These are phyloP conservation scores for Rhimphoctona megacephalus DNA, from an alignment of 2,888 invertebrate species.

Conservation along the genomic window DNA sequence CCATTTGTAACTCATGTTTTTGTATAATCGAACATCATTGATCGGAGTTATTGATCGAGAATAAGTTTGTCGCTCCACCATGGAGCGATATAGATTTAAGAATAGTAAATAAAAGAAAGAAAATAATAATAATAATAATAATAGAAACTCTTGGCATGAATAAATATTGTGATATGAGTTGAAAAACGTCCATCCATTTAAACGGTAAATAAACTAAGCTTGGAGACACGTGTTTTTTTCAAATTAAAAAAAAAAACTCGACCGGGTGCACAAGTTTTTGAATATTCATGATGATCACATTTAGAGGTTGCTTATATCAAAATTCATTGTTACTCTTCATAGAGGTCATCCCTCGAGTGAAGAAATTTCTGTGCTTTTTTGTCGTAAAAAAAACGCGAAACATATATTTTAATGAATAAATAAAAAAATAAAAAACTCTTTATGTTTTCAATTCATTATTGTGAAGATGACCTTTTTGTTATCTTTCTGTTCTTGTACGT, in stretches of 20 bases:
- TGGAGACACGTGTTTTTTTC: no score
- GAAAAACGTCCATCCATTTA: background rate
- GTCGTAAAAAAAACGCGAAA: background rate
- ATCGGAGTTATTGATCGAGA: no score
- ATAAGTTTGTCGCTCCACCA: background rate
- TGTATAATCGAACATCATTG: no score
- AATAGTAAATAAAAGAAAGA: background rate
- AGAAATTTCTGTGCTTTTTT: background rate
- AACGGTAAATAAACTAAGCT: background rate
- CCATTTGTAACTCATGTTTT: background rate
- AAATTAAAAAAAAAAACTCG: no score
- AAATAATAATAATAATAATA: no score
- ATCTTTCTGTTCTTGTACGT: conserved; percentile 90
- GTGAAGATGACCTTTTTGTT: conserved; percentile 87
- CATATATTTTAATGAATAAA: background rate
- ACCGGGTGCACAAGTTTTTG: no score
- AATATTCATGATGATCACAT: no score
- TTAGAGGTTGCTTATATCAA: no score
- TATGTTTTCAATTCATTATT: background rate
- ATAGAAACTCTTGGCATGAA: background rate
- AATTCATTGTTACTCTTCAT: no score
- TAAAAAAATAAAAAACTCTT: background rate
- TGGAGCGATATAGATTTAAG: background rate
- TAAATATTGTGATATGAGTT: background rate
- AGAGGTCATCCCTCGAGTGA: background rate